Percentiles rank a stretch among this genome's conserved stretches.
Evolutionary conservation across 2,113 vertebrate genomes (phyloP).

Genomic region (Procavia capensis): DNA sequence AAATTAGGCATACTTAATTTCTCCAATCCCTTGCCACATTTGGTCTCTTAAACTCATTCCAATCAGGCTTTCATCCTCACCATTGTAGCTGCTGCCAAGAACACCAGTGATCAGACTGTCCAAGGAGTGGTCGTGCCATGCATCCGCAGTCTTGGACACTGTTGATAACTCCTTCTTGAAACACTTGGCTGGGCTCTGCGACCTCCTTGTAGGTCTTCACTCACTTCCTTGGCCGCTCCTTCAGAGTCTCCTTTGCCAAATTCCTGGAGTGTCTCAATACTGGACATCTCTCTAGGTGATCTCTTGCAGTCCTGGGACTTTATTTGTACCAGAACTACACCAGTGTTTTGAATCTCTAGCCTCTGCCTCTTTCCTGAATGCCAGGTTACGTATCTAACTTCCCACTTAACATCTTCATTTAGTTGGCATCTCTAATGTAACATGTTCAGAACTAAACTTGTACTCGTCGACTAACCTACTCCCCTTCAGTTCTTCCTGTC

Average conservation of each 20-base stretch:
- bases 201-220: background rate
- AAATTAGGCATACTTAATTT: background rate
- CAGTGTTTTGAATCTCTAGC: background rate
- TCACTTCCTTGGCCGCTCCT: background rate
- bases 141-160: background rate
- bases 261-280: background rate
- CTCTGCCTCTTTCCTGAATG: background rate
- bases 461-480: background rate
- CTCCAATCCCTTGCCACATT: background rate
- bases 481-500: background rate
- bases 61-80: background rate
- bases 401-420: background rate
- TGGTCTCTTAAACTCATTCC: background rate
- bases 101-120: background rate
- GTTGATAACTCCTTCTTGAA: background rate
- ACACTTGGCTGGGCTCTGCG: background rate
- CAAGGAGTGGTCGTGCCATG: background rate
- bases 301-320: background rate
- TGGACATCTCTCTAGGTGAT: background rate
- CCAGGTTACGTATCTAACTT: background rate
- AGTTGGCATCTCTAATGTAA: background rate
- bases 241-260: background rate
- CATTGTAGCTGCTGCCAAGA: background rate
- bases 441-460: background rate
- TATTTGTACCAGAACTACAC: background rate